Evolutionary conservation across 1,140 invertebrate species (phyloP), one percentile per base, ranked within the genome.

Genomic region (Tribolium madens): DNA sequence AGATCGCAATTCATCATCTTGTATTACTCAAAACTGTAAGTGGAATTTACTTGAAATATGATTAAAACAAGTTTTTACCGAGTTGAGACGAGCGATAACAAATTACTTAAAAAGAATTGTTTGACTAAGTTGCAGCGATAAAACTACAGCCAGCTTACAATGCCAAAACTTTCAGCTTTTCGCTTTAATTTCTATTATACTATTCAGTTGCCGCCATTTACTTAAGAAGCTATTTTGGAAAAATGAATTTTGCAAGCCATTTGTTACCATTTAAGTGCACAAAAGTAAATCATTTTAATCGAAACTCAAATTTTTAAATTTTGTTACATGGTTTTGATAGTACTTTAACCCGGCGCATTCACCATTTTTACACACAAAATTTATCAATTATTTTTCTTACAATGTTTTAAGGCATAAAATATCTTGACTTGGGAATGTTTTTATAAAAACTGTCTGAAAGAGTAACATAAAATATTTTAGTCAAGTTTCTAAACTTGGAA

Each of bases 41-140:
- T 42, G 36, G 36, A 42, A 42, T 42, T 42, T 42, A 42, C 52
- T 57, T 57, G 52, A 57, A 57, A 57, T 57, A 57, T 57, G 52
- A 57, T 57, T 57, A 57, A 57, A 17, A 18, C 52, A 57, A 57
- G 52, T 57, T 57, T 57, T 57, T 57, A 21, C 18, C 15, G 52
- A 57, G 52, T 57, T 57, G 52, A 21, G 52, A 57, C 14, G 52
- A 57, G 52, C 14, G 52, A 57, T 57, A 57, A 57, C 52, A 57
- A 57, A 57, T 57, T 57, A 12, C 17, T 26, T 26, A 57, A 42
- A 42, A 57, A 57, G 52, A 57, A 57, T 57, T 57, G 52, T 57
- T 57, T 57, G 52, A 57, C 52, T 57, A 57, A 57, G 52, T 57
- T 57, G 17, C 15, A n/a, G 21, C 15, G 52, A 57, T 57, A 57